Evolutionary conservation across 2,888 invertebrate genomes (phyloP).

Genomic region (Cryptops parisi): DNA sequence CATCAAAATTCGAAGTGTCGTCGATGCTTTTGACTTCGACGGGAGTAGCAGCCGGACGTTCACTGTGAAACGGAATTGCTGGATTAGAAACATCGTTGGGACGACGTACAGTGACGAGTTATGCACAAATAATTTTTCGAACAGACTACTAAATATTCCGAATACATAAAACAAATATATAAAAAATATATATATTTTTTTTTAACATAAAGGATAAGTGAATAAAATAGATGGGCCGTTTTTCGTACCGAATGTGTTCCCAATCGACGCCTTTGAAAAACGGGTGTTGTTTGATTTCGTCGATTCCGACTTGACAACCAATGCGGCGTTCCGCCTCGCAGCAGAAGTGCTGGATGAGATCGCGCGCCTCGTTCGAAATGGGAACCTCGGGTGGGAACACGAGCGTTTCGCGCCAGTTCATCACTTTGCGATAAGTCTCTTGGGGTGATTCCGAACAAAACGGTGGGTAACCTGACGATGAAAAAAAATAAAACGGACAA

Average conservation of each 20-base stretch:
- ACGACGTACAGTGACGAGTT: too few relatives aligned
- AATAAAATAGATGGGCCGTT: neutral
- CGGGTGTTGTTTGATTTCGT: slow-evolving; percentile 75
- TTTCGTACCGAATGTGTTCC: slow-evolving; percentile 73
- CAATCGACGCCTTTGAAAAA: slow-evolving; percentile 94
- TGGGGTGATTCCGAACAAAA: slow-evolving; percentile 98
- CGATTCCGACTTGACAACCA: slow-evolving; percentile 61
- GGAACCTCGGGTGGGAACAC: slow-evolving; percentile 99
- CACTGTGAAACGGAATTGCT: slow-evolving; percentile 36
- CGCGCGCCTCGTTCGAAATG: slow-evolving; percentile 93
- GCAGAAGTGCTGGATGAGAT: slow-evolving; percentile 86
- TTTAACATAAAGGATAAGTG: too few relatives aligned
- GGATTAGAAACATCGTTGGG: too few relatives aligned
- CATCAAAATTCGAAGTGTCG: slow-evolving; percentile 99
- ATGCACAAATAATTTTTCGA: neutral
- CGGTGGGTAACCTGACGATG: slow-evolving; percentile 71
- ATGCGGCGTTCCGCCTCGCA: slow-evolving; percentile 88
- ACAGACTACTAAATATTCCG: slow-evolving; percentile 21
- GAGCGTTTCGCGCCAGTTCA: slow-evolving; percentile 98
- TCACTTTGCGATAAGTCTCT: slow-evolving; percentile 91
- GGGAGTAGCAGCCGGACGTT: slow-evolving; percentile 93
- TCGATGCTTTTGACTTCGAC: slow-evolving; percentile 98
- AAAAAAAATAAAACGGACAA: slow-evolving; percentile 1
- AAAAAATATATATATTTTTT: neutral
- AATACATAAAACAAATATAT: neutral